A percentile compares a stretch with the other conserved stretches of the same genome.
Conservation (phyloP, 2,888 invertebrate species). For the Synanthedon vespiformis region DNA sequence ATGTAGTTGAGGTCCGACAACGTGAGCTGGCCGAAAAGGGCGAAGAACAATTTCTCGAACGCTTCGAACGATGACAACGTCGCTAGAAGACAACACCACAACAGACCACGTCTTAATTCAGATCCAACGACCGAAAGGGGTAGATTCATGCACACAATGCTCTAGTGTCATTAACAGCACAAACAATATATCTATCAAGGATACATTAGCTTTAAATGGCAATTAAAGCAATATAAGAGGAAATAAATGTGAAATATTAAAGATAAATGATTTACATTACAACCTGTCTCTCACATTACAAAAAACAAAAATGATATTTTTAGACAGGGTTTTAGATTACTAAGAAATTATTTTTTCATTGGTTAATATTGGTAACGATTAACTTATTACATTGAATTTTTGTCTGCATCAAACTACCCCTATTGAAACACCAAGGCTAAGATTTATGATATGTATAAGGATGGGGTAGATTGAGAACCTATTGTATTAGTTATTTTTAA, state of each 20-base stretch:
- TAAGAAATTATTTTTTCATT: too few relatives aligned
- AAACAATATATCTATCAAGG: neutral
- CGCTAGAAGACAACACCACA: conserved; percentile 73
- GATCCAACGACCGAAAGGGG: conserved; percentile 25
- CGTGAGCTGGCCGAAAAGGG: conserved; percentile 95
- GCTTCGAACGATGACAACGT: conserved; percentile 90
- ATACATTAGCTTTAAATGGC: too few relatives aligned
- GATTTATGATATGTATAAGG: conserved; percentile 13
- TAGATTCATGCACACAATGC: conserved; percentile 34
- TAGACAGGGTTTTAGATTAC: too few relatives aligned
- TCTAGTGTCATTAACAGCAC: neutral
- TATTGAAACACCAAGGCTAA: conserved; percentile 7
- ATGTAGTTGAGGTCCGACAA: conserved; percentile 85
- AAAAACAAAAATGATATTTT: too few relatives aligned
- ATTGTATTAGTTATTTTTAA: conserved; percentile 14
- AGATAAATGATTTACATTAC: too few relatives aligned
- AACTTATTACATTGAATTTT: neutral
- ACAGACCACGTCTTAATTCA: conserved; percentile 46
- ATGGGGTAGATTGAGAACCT: conserved; percentile 44
- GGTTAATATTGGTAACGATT: too few relatives aligned
- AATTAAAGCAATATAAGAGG: too few relatives aligned
- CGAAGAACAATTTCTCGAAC: conserved; percentile 98
- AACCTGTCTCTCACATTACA: too few relatives aligned
- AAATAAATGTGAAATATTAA: too few relatives aligned
- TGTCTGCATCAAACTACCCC: conserved; percentile 40